These are phyloP conservation scores for Fratercula arctica DNA, from an alignment of 2,797 vertebrate genomes.

Conservation along the genomic window DNA sequence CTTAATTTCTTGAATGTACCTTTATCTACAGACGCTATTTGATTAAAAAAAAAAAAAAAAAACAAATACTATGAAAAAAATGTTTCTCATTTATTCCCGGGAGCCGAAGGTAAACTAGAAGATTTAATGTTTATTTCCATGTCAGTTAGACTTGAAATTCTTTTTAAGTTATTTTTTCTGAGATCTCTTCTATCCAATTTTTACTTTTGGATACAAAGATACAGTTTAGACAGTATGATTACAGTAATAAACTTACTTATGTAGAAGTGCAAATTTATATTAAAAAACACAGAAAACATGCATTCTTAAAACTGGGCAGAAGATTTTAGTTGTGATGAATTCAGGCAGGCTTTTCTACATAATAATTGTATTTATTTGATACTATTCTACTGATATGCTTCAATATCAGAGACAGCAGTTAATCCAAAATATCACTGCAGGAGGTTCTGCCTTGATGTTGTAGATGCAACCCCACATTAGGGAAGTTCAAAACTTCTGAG, in stretches of 20 bases:
- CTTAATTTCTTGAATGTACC: neutral
- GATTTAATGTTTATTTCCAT: neutral
- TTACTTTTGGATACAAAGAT: neutral
- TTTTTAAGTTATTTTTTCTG: neutral
- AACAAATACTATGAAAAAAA: neutral
- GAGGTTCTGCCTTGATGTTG: neutral
- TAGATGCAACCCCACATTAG: neutral
- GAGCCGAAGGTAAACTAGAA: neutral
- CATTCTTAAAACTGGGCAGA: neutral
- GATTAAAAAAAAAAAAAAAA: neutral
- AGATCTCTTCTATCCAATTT: neutral
- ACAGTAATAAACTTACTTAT: neutral
- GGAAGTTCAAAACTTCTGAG: neutral
- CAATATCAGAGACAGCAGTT: neutral
- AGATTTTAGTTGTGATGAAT: neutral
- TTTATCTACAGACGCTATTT: neutral
- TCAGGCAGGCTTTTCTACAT: neutral
- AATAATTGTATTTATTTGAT: neutral
- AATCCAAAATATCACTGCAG: neutral
- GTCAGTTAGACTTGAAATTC: neutral
- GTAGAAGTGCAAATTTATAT: neutral
- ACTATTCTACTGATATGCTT: neutral
- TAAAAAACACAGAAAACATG: neutral
- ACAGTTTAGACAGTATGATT: neutral
- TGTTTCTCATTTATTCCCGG: neutral